Percentiles rank a stretch among this genome's conserved stretches.
Evolutionary conservation across 2,888 invertebrate species (phyloP).

Genomic region (Pteria penguin): DNA sequence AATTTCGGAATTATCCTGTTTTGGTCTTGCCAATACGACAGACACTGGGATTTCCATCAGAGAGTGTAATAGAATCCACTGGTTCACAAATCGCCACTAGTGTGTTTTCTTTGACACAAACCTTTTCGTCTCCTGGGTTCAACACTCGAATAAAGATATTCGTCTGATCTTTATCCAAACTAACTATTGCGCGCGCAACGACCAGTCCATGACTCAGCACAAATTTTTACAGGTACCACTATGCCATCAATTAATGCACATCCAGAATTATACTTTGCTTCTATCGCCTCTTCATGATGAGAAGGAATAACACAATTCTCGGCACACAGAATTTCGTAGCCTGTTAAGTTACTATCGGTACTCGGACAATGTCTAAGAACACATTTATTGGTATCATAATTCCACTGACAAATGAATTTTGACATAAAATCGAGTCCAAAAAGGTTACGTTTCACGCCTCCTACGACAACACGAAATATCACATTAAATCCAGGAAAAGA

Average conservation of each 20-base stretch:
- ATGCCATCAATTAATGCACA: too few relatives aligned
- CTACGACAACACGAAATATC: slow-evolving; percentile 8
- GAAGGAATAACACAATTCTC: slow-evolving; percentile 12
- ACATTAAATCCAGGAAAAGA: slow-evolving; percentile 1
- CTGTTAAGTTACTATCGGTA: not conserved
- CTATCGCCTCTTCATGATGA: not conserved
- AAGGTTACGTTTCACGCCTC: slow-evolving; percentile 6
- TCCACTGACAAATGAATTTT: slow-evolving; percentile 3
- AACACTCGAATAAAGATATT: not conserved
- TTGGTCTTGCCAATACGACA: too few relatives aligned
- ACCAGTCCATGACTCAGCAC: too few relatives aligned
- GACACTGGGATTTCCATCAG: too few relatives aligned
- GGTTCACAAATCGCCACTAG: too few relatives aligned
- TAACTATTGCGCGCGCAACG: not conserved
- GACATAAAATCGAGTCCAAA: slow-evolving; percentile 17
- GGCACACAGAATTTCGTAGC: not conserved
- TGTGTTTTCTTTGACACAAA: not conserved
- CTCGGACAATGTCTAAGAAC: not conserved
- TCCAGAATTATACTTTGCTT: too few relatives aligned
- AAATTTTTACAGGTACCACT: too few relatives aligned
- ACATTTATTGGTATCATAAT: not conserved
- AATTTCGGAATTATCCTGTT: too few relatives aligned
- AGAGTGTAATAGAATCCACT: too few relatives aligned
- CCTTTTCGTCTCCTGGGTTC: not conserved
- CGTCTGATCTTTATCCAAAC: not conserved